Conservation (phyloP, 2,113 vertebrate species). For the Atrichornis clamosus region DNA sequence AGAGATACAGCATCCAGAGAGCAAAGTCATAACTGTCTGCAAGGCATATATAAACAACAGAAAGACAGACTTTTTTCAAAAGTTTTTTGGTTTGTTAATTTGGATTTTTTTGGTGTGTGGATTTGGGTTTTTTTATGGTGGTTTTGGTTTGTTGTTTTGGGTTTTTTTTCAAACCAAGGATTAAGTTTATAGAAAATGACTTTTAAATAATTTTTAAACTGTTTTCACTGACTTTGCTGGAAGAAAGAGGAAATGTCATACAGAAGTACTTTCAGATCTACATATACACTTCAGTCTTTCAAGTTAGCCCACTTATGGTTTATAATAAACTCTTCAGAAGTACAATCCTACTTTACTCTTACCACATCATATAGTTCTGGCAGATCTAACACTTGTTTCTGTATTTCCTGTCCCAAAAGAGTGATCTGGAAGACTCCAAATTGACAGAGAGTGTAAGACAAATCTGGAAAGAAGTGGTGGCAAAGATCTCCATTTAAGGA, state of each 20-base stretch:
- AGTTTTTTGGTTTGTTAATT: neutral
- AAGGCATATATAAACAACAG: neutral
- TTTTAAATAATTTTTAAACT: neutral
- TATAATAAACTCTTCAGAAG: neutral
- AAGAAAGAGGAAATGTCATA: neutral
- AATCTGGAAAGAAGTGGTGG: neutral
- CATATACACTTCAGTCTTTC: neutral
- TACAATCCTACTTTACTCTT: neutral
- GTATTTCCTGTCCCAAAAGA: neutral
- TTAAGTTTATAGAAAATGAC: neutral
- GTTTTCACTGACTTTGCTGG: neutral
- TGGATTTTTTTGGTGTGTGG: neutral
- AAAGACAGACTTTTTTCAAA: neutral
- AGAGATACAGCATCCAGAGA: neutral
- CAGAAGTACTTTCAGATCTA: neutral
- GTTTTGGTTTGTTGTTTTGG: neutral
- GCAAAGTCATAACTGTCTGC: neutral
- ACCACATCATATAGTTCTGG: neutral
- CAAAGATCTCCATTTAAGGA: neutral
- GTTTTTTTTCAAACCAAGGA: neutral
- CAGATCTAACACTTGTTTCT: neutral
- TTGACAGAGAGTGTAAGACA: rapidly evolving
- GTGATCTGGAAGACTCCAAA: neutral
- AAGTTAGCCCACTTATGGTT: neutral
- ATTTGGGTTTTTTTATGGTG: neutral